Conservation (phyloP, 64 coral and sea anemone species). For the Montipora cactus region DNA sequence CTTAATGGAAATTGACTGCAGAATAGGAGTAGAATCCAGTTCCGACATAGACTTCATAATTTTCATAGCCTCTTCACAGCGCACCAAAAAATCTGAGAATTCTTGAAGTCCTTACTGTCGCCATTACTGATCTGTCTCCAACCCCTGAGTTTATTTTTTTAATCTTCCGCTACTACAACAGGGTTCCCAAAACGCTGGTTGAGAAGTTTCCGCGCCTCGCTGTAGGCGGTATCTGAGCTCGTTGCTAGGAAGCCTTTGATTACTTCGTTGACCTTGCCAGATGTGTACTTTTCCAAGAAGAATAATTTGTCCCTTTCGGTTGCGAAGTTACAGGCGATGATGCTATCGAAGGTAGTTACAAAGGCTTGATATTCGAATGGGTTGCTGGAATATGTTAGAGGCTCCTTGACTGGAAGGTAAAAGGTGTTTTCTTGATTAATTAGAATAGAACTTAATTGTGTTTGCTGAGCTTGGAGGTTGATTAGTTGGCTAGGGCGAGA, state of each 20-base stretch:
- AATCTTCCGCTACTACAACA: background rate
- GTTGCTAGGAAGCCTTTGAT: background rate
- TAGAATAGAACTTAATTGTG: background rate
- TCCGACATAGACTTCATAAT: no score
- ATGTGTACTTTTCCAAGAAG: background rate
- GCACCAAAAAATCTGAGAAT: no score
- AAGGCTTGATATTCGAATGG: background rate
- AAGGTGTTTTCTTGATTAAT: background rate
- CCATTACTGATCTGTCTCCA: no score
- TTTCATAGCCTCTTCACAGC: no score
- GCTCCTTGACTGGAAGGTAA: background rate
- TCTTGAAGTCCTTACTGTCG: no score
- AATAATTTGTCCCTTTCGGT: background rate
- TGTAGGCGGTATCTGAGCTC: background rate
- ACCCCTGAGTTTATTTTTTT: background rate
- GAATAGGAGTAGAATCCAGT: no score
- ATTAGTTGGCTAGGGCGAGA: background rate
- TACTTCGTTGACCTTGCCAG: background rate
- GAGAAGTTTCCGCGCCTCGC: background rate
- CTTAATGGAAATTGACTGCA: no score
- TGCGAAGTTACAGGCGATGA: background rate
- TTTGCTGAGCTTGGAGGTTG: slow-evolving; percentile 1
- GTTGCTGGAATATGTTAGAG: background rate
- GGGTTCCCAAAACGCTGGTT: background rate
- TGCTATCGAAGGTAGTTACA: background rate